Base-by-base conservation (phyloP, 2,888 invertebrate species). In the Cheilosia vulpina region DNA sequence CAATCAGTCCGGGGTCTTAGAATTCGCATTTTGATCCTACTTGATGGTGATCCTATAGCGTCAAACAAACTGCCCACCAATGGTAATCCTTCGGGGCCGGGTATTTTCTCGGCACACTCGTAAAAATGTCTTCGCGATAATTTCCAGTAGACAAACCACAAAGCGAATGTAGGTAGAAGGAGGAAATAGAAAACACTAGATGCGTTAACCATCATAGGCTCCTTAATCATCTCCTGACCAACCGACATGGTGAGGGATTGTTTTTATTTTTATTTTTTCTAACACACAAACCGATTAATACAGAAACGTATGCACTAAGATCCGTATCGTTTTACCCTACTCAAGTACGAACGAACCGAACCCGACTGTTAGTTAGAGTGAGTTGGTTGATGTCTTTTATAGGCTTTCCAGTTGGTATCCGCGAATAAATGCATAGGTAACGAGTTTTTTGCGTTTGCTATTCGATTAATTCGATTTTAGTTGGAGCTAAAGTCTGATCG, bases 101-200 rank as follows among this genome's bases (percentile, higher is more conserved):
- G 94, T 53, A 97, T 90, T 89, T 95, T 95, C 0, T 94, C 94
- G 1, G 96, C 96, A 68, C 96, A 92, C 89, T 96, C 95, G 84
- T 95, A 93, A 90, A 97, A 89, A 89, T 95, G 95, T 47, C 95
- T 93, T n/a, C 96, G 93, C 11, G 96, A 96, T 88, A 96, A 92
- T 60, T 94, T 94, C 95, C 96, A 97, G 92, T 97, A 97, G 34
- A 94, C 93, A 90, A 95, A 95, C 94, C 95, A 96, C 62, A 97
- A 93, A 3, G 95, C 91, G 43, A 96, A 31, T 0, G 96, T 95
- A 50, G 95, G 96, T 21, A 96, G 91, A 58, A 97, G 92, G n/a
- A 97, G 94, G 83, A 95, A 93, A 88, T 96, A 95, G 90, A 96
- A 96, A 82, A 96, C 92, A 88, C 93, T 95, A 73, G 95, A 94